phyloP scores from a whole-genome alignment of 1,140 invertebrate genomes.

The Drosophila neocordata region DNA sequence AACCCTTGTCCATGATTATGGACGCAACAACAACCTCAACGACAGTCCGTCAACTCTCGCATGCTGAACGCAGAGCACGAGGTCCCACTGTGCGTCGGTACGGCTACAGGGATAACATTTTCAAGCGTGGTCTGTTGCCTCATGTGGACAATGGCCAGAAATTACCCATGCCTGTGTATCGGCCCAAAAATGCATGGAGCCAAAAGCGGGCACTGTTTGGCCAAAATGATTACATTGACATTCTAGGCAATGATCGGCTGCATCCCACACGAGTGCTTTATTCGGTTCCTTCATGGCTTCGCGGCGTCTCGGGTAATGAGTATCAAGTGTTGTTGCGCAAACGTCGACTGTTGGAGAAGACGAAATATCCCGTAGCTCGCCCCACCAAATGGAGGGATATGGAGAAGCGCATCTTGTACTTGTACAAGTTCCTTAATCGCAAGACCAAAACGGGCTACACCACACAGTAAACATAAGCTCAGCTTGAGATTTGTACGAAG shows the following conservation, averaged over 20 bases:
- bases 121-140: slow-evolving; percentile 88
- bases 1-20: slow-evolving; percentile 5
- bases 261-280: slow-evolving; percentile 93
- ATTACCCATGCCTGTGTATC: slow-evolving; percentile 86
- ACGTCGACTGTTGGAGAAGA: slow-evolving; percentile 86
- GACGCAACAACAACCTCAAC: slow-evolving; percentile 16
- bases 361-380: slow-evolving; percentile 85
- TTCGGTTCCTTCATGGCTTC: slow-evolving; percentile 92
- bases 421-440: slow-evolving; percentile 90
- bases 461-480: slow-evolving; percentile 74
- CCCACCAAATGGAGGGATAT: slow-evolving; percentile 91
- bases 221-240: slow-evolving; percentile 98
- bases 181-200: slow-evolving; percentile 89
- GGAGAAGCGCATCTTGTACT: slow-evolving; percentile 88
- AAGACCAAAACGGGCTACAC: slow-evolving; percentile 89
- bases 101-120: slow-evolving; percentile 88
- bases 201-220: slow-evolving; percentile 92
- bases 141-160: slow-evolving; percentile 83
- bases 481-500: neutral
- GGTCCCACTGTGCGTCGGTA: slow-evolving; percentile 86
- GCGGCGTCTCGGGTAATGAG: slow-evolving; percentile 94
- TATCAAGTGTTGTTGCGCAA: slow-evolving; percentile 90
- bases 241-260: slow-evolving; percentile 91
- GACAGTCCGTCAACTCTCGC: slow-evolving; percentile 85
- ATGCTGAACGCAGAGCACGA: slow-evolving; percentile 86